Percentiles rank a stretch among this genome's conserved stretches.
Evolutionary conservation across 2,113 vertebrate species (phyloP).

Genomic region (Amphilophus citrinellus): DNA sequence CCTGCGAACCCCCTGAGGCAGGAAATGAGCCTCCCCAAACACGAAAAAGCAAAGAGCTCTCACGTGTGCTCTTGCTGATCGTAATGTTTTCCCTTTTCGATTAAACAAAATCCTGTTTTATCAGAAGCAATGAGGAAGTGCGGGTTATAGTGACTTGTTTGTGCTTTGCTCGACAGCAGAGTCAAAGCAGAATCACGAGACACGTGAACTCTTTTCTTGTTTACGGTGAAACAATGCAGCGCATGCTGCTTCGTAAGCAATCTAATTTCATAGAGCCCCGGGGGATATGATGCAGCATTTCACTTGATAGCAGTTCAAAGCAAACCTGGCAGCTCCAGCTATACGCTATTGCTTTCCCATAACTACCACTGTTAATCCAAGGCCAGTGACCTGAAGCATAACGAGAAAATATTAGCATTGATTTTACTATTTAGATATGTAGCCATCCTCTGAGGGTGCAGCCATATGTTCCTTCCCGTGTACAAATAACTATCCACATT

Average conservation of each 20-base stretch:
- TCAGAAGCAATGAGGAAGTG: constrained; percentile 8
- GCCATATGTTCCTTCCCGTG: constrained; percentile 26
- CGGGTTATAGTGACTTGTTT: not conserved
- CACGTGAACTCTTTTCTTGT: not conserved
- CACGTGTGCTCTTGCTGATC: not conserved
- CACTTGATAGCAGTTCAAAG: not conserved
- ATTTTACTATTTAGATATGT: not conserved
- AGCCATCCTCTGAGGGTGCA: not conserved
- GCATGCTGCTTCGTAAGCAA: not conserved
- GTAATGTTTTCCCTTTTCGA: not conserved
- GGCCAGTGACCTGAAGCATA: not conserved
- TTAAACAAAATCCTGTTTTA: not conserved
- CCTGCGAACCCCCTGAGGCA: not conserved
- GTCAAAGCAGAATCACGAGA: not conserved
- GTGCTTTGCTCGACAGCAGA: not conserved
- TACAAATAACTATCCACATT: constrained; percentile 18
- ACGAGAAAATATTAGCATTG: not conserved
- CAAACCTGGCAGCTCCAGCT: not conserved
- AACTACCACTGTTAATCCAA: not conserved
- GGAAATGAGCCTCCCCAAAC: constrained; percentile 36
- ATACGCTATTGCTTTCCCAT: not conserved
- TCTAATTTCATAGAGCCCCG: not conserved
- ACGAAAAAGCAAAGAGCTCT: not conserved
- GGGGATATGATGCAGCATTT: not conserved
- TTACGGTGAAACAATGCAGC: not conserved